phyloP scores from a whole-genome alignment of 2,113 vertebrate genomes.

The Entomyzon cyanotis region DNA sequence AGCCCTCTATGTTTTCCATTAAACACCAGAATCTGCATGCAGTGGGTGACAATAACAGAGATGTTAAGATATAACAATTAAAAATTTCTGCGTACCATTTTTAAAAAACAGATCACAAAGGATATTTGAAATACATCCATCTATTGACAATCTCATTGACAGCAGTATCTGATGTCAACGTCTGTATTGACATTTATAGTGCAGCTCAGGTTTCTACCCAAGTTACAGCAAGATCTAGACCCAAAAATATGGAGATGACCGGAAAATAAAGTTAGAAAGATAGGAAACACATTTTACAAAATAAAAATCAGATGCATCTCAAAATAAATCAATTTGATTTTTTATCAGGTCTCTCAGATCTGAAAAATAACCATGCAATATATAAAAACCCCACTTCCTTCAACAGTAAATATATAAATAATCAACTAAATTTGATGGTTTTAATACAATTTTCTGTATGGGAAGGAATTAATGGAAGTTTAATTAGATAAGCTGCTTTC shows the following conservation, averaged over 20 bases:
- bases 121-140: background rate
- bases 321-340: background rate
- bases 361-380: background rate
- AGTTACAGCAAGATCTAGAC: background rate
- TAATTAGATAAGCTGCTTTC: background rate
- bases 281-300: background rate
- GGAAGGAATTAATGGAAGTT: background rate
- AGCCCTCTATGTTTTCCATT: fast-evolving
- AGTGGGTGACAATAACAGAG: background rate
- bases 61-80: background rate
- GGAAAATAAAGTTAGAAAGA: background rate
- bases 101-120: background rate
- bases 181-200: background rate
- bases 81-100: background rate
- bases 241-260: background rate
- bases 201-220: background rate
- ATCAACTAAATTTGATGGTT: background rate
- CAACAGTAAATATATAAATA: background rate
- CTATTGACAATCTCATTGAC: background rate
- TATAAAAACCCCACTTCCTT: background rate
- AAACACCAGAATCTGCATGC: background rate
- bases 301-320: background rate
- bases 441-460: background rate
- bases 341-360: background rate
- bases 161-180: background rate